Evolutionary conservation across 2,797 vertebrate species (phyloP).

Genomic region (Rhyacichthys aspro): DNA sequence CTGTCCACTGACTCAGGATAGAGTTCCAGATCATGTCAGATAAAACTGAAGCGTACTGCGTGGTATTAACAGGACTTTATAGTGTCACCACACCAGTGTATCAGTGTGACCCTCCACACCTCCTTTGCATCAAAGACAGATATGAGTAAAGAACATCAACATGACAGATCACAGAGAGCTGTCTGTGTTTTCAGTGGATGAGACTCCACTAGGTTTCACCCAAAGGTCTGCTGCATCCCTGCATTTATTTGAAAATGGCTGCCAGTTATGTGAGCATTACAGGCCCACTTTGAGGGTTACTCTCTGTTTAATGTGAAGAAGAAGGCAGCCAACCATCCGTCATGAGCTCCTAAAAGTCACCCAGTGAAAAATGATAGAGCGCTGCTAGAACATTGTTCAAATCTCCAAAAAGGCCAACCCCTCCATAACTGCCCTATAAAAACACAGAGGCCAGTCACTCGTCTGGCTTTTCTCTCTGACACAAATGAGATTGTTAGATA

Average conservation of each 20-base stretch:
- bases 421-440: slow-evolving; percentile 74
- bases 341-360: slow-evolving; percentile 81
- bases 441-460: slow-evolving; percentile 48
- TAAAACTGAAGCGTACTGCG: no score
- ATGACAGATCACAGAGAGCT: slow-evolving; percentile 45
- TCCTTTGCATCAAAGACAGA: no score
- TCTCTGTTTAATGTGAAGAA: slow-evolving; percentile 72
- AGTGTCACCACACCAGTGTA: no score
- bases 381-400: slow-evolving; percentile 73
- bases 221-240: slow-evolving; percentile 69
- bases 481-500: slow-evolving; percentile 11
- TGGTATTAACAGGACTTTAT: no score
- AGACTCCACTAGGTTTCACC: slow-evolving; percentile 59
- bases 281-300: slow-evolving; percentile 70
- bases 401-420: slow-evolving; percentile 72
- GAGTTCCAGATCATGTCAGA: no score
- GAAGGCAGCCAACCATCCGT: slow-evolving; percentile 60
- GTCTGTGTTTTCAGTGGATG: no score
- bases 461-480: not conserved
- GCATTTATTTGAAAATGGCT: slow-evolving; percentile 75
- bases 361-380: slow-evolving; percentile 70
- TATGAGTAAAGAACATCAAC: not conserved
- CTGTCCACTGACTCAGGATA: no score
- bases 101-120: no score
- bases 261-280: slow-evolving; percentile 77